phyloP scores from a whole-genome alignment of 2,888 invertebrate genomes.

The Drosophila buzzatii region DNA sequence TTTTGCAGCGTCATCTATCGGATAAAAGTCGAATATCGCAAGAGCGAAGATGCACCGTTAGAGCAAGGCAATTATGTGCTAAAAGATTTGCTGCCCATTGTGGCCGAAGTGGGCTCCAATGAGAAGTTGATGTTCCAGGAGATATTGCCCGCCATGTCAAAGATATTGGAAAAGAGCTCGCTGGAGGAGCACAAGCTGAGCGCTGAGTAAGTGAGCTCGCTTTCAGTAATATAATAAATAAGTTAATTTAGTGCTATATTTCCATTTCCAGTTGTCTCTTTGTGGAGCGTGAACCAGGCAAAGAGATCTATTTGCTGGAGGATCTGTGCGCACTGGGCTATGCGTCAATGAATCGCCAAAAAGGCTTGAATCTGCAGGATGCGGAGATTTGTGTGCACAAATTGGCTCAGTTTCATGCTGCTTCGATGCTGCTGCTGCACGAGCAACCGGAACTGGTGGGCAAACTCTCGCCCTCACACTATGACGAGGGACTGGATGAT shows the following conservation, averaged over 20 bases:
- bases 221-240: not conserved
- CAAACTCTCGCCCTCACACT: conserved; percentile 52
- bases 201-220: conserved; percentile 59
- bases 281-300: conserved; percentile 47
- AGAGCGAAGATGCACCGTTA: conserved; percentile 15
- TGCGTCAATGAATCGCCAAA: conserved; percentile 85
- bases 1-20: conserved; percentile 80
- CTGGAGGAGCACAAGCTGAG: conserved; percentile 53
- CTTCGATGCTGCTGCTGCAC: conserved; percentile 85
- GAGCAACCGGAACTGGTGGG: conserved; percentile 52
- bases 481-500: conserved; percentile 50
- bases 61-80: conserved; percentile 56
- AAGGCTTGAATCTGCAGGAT: conserved; percentile 86
- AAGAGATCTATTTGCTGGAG: conserved; percentile 79
- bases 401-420: conserved; percentile 87
- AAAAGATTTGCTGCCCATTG: conserved; percentile 68
- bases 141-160: conserved; percentile 67
- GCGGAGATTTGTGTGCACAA: conserved; percentile 85
- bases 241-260: not conserved
- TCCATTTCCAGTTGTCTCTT: conserved; percentile 61
- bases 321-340: conserved; percentile 86
- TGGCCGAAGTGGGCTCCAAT: conserved; percentile 67
- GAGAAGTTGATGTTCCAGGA: conserved; percentile 68
- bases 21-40: conserved; percentile 54
- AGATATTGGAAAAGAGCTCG: conserved; percentile 40